Evolutionary conservation across 2,888 invertebrate genomes (phyloP), one percentile per base, ranked within the genome.

Genomic region (Drosophila kanekoi): DNA sequence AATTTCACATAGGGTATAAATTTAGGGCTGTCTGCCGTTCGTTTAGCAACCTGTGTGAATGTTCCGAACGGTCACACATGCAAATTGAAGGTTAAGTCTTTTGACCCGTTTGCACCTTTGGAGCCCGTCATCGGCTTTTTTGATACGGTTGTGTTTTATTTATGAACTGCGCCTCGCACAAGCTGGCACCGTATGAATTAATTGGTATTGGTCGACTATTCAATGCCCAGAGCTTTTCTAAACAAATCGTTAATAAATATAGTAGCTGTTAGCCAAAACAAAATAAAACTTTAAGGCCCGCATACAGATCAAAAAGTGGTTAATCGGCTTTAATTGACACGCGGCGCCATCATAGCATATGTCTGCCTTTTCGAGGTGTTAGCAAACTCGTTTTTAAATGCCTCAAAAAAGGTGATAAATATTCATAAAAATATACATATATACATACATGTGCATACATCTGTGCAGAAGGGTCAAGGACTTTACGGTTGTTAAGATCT

Each of bases 111-210:
- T 64, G 61, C 52, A 61, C 63, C 61, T 72, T 64, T 64, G 54
- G 51, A 61, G 41, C 52, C 43, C 38, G 18, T 10, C 56, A 47
- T 13, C 51, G 56, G 20, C 45, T 65, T 33, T 28, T 28, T 6
- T 6, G 28, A 28, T 32, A 14, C 11, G 14, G 14, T 52, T n/a
- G 18, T 54, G 18, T 56, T 63, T 71, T 68, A 59, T 79, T 81
- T 79, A 81, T 84, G 72, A 79, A 77, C 69, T 71, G 71, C 87
- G 69, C 81, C 81, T 66, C 77, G 84, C 79, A 86, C 84, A 74
- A 74, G 77, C 77, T 79, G 81, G 81, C 77, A 84, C 83, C 74
- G 71, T 70, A 64, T 67, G 40, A 78, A 59, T 63, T 64, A 74
- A 71, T 77, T 63, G 60, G 13, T 56, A 51, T 63, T 66, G 60